These are phyloP conservation scores for Zophobas morio DNA, from an alignment of 1,140 invertebrate species.

Conservation along the genomic window DNA sequence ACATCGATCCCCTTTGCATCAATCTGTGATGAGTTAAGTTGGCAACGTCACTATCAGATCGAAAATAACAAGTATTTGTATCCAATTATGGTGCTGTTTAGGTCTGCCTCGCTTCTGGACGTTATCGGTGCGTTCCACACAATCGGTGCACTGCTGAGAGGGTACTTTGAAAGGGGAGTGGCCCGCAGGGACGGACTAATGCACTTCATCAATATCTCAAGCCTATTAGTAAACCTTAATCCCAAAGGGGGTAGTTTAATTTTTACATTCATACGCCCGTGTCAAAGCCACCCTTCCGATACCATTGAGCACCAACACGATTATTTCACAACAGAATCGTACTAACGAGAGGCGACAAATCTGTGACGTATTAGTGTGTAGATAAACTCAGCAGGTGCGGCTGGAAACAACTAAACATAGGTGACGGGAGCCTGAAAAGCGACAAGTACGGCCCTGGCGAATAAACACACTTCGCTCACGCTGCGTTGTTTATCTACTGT, in stretches of 20 bases:
- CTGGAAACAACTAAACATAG: too few species aligned
- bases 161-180: conserved; percentile 43
- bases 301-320: neutral
- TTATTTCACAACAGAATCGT: too few species aligned
- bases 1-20: too few species aligned
- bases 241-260: conserved; percentile 32
- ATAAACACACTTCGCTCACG: conserved; percentile 45
- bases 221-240: conserved; percentile 38
- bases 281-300: conserved; percentile 5
- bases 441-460: conserved; percentile 34
- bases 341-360: too few species aligned
- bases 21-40: conserved; percentile 18
- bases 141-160: conserved; percentile 43
- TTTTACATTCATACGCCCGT: conserved; percentile 6
- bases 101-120: conserved; percentile 46
- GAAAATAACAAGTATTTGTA: conserved; percentile 50
- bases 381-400: too few species aligned
- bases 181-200: conserved; percentile 38
- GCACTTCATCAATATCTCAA: conserved; percentile 45
- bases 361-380: too few species aligned
- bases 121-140: conserved; percentile 45
- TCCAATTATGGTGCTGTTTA: conserved; percentile 47
- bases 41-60: conserved; percentile 41
- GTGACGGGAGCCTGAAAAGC: neutral
- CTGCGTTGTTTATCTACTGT: conserved; percentile 47